Evolutionary conservation across 2,888 invertebrate species (phyloP), one percentile per base, ranked within the genome.

Genomic region (Acanthacorydalis orientalis): DNA sequence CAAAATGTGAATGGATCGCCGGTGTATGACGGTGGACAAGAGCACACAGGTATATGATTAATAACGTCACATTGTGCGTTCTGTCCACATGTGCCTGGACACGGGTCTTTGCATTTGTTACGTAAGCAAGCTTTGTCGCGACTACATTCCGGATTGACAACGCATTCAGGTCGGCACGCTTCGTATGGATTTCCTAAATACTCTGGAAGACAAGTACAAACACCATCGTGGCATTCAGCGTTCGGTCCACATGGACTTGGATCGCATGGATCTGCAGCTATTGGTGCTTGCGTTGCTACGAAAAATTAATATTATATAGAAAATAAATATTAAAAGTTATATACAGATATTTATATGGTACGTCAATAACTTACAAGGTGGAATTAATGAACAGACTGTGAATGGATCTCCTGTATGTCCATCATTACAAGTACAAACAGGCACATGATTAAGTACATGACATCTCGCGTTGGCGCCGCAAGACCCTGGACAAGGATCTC

Each of bases 401-500:
- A 87, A 85, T 34, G 88, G 83, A 74, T 88, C 83, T n/a, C 86
- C 86, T 1, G 80, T 80, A 56, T 74, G 80, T 32, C 80, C 80
- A 51, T 78, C 77, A 53, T 78, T 75, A 57, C 86, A 86, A 1
- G 79, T 78, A 60, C 86, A 86, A 39, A 83, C 78, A n/a, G 87
- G 85, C 35, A 83, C 74, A 61, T 88, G 87, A 60, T 84, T 85
- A 31, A 82, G 63, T 7, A 87, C 82, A 53, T 80, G 80, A 55
- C 88, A 88, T 55, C 77, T 75, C 6, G 85, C 83, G 59, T 84
- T 82, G 12, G 81, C 70, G 12, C 87, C 87, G 57, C 88, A 88
- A 0, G 86, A 85, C 9, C 86, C 85, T 11, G 80, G 78, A 54
- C 88, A 89, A 31, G 88, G 88, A 66, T 88, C 83, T 59, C 76